phyloP scores from a whole-genome alignment of 2,113 vertebrate species.

The Lipotes vexillifer region DNA sequence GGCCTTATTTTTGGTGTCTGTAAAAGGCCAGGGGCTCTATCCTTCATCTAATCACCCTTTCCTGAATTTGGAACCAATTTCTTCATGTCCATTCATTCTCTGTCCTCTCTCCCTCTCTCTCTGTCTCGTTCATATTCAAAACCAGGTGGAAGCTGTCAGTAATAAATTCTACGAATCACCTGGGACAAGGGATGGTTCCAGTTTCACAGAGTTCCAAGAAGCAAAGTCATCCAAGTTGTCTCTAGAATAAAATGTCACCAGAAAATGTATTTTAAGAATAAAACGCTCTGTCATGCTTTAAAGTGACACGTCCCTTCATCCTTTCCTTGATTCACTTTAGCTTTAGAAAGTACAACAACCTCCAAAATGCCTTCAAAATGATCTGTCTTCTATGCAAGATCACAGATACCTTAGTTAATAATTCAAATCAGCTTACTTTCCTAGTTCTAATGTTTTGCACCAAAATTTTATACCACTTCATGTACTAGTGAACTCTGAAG shows the following conservation, averaged over 20 bases:
- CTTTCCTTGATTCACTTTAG: neutral
- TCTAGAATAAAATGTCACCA: neutral
- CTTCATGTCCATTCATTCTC: neutral
- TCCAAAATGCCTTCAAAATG: neutral
- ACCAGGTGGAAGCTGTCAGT: neutral
- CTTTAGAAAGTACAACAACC: neutral
- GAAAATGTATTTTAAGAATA: neutral
- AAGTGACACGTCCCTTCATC: neutral
- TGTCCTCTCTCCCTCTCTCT: too few relatives aligned
- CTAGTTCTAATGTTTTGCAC: neutral
- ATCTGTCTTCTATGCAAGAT: neutral
- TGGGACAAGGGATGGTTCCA: neutral
- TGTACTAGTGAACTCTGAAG: neutral
- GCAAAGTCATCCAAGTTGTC: neutral
- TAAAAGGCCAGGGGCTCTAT: neutral
- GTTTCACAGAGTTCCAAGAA: neutral
- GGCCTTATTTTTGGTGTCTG: neutral
- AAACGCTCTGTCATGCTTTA: neutral
- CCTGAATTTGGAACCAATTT: neutral
- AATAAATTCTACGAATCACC: neutral
- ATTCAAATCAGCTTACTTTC: neutral
- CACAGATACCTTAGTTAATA: neutral
- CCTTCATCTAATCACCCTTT: neutral
- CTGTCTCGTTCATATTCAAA: neutral
- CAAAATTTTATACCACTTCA: neutral